Evolutionary conservation across 2,113 vertebrate species (phyloP).

Genomic region (Atrichornis clamosus): DNA sequence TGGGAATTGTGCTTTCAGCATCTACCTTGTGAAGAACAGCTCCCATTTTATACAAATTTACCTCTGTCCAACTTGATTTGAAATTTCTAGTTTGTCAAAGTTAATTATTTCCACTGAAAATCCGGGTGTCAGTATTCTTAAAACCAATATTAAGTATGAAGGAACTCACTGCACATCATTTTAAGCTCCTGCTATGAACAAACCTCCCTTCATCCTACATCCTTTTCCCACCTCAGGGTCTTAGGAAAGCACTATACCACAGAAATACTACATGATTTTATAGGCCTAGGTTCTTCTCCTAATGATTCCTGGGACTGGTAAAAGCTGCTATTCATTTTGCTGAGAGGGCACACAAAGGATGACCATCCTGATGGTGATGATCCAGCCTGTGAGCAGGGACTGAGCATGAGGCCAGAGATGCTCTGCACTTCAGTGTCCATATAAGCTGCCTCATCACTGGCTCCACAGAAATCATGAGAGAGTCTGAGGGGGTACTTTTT

Average conservation of each 20-base stretch:
- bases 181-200: not conserved
- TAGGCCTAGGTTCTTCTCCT: not conserved
- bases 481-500: not conserved
- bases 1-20: not conserved
- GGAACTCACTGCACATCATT: not conserved
- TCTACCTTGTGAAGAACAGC: not conserved
- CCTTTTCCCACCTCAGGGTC: not conserved
- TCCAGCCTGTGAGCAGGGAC: not conserved
- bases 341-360: not conserved
- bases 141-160: not conserved
- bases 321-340: not conserved
- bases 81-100: not conserved
- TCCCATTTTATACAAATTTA: not conserved
- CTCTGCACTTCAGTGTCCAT: not conserved
- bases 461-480: not conserved
- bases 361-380: not conserved
- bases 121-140: not conserved
- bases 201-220: not conserved
- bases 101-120: conserved; percentile 10
- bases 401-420: not conserved
- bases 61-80: not conserved
- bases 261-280: not conserved
- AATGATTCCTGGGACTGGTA: not conserved
- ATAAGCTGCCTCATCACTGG: not conserved
- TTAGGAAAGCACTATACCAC: not conserved